Evolutionary conservation across 2,113 vertebrate species (phyloP).

Genomic region (Callithrix jacchus): DNA sequence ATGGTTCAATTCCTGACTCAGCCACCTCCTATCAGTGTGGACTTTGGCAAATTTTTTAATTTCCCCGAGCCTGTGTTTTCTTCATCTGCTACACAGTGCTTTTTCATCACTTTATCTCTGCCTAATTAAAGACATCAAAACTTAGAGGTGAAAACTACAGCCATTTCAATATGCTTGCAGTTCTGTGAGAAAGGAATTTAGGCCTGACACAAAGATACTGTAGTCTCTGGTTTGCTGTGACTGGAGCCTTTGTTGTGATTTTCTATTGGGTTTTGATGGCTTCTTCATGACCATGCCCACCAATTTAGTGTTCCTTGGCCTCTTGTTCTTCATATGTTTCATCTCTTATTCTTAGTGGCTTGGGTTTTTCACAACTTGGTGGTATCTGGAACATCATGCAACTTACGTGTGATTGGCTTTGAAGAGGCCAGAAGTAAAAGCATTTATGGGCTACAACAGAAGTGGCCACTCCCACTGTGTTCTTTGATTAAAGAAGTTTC

Average conservation of each 20-base stretch:
- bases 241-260: background rate
- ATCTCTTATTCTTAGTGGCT: background rate
- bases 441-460: background rate
- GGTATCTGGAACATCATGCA: background rate
- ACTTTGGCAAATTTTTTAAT: background rate
- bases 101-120: background rate
- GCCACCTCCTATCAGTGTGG: background rate
- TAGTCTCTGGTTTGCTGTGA: background rate
- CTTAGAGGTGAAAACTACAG: background rate
- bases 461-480: background rate
- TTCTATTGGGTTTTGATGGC: background rate
- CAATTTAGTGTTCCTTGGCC: rapidly evolving
- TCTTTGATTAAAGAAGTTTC: background rate
- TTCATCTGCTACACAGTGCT: background rate
- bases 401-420: background rate
- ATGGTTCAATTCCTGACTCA: background rate
- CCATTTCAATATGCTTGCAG: background rate
- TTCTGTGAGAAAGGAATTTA: background rate
- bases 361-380: background rate
- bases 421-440: background rate
- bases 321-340: background rate
- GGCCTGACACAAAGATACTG: background rate
- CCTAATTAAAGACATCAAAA: background rate
- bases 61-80: background rate
- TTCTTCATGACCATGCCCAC: background rate